These are phyloP conservation scores for Rapana venosa DNA, from an alignment of 2,888 invertebrate species.

Conservation along the genomic window DNA sequence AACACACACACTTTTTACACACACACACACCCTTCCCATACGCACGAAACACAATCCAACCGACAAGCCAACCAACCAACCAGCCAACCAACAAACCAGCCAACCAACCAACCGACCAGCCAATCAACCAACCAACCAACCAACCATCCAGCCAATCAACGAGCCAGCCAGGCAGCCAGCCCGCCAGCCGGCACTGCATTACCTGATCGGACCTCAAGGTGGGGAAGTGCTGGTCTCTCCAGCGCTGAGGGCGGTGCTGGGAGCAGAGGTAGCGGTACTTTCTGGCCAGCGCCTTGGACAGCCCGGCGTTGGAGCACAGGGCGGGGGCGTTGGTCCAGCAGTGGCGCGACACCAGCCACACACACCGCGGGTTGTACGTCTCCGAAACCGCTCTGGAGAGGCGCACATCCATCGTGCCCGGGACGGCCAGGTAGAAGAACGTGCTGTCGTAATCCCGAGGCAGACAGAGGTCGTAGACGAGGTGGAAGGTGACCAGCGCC, in stretches of 20 bases:
- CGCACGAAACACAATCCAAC: too few species aligned
- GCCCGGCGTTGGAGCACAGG: conserved; percentile 34
- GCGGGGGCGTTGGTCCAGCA: conserved; percentile 29
- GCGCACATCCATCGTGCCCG: conserved; percentile 28
- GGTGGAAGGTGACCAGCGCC: conserved; percentile 27
- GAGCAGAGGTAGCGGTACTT: conserved; percentile 32
- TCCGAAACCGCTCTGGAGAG: neutral
- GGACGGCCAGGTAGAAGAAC: conserved; percentile 28
- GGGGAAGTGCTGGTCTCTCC: conserved; percentile 39
- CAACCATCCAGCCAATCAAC: too few species aligned
- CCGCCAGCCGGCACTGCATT: neutral
- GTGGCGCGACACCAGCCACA: conserved; percentile 37
- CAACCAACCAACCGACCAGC: too few species aligned
- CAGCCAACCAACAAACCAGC: too few species aligned
- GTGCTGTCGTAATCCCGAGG: neutral
- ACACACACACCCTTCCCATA: neutral
- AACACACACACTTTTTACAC: neutral
- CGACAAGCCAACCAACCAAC: too few species aligned
- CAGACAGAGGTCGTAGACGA: conserved; percentile 24
- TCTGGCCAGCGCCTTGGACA: conserved; percentile 33
- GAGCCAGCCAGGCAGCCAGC: too few species aligned
- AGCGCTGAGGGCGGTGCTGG: conserved; percentile 23
- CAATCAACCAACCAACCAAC: too few species aligned
- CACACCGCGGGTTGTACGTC: conserved; percentile 22
- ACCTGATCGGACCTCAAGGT: conserved; percentile 30